Conservation (phyloP, 1,140 invertebrate genomes). For the Grapholita molesta region DNA sequence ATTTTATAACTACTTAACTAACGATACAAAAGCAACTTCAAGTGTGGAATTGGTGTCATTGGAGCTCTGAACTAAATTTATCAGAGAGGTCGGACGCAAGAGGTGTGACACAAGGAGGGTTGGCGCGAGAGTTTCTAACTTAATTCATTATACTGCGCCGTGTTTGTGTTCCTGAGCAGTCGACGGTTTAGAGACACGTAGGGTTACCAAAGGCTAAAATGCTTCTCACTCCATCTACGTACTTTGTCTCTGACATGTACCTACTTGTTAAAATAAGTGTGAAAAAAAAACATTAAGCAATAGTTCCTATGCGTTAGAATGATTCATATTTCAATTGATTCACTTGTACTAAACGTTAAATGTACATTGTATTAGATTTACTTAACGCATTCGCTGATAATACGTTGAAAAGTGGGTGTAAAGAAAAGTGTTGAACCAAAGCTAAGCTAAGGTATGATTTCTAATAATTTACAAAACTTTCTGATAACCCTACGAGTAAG, state of each 20-base stretch:
- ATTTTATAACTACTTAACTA: neutral
- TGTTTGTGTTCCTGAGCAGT: slow-evolving; percentile 60
- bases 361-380: too few species aligned
- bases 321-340: too few species aligned
- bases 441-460: too few species aligned
- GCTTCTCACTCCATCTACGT: too few species aligned
- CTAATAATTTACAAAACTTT: neutral
- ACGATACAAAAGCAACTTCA: neutral
- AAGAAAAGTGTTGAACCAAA: too few species aligned
- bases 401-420: too few species aligned
- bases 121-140: slow-evolving; percentile 52
- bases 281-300: too few species aligned
- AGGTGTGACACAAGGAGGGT: slow-evolving; percentile 50
- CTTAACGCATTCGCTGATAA: too few species aligned
- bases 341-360: too few species aligned
- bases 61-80: slow-evolving; percentile 26
- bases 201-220: neutral
- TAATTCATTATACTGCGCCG: slow-evolving; percentile 66
- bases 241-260: too few species aligned
- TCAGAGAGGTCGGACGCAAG: slow-evolving; percentile 30
- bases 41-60: slow-evolving; percentile 21
- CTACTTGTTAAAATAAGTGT: too few species aligned
- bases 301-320: too few species aligned
- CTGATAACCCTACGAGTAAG: neutral
- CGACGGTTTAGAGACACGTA: slow-evolving; percentile 33